A percentile compares a stretch with the other conserved stretches of the same genome.
phyloP scores from a whole-genome alignment of 2,113 vertebrate species.

The Benitochromis conjunctus region DNA sequence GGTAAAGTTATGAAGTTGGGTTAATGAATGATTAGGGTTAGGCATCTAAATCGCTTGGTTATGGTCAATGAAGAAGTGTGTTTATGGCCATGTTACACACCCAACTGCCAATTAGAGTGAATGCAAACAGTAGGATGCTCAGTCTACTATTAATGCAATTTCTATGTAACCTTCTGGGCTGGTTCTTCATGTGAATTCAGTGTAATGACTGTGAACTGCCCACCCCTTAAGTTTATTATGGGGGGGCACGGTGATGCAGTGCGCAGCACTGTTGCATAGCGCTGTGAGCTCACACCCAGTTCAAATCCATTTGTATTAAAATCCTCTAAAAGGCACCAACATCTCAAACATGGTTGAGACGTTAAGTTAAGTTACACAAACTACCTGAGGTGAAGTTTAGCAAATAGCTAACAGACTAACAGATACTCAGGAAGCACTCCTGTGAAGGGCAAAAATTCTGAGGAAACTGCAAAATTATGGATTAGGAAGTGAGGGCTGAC shows the following conservation, averaged over 20 bases:
- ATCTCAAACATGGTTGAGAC: not conserved
- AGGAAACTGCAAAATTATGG: not conserved
- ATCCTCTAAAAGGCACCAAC: not conserved
- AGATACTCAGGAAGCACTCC: not conserved
- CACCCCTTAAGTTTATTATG: not conserved
- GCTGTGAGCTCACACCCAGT: not conserved
- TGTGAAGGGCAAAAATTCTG: not conserved
- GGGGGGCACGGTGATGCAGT: not conserved
- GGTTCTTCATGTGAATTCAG: not conserved
- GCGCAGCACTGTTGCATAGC: not conserved
- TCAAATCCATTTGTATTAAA: not conserved
- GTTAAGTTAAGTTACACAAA: not conserved
- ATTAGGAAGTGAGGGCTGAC: not conserved
- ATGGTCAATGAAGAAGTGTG: not conserved
- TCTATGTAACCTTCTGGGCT: not conserved
- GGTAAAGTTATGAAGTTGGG: not conserved
- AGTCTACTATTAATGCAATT: accelerated
- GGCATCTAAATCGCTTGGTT: not conserved
- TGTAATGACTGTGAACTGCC: not conserved
- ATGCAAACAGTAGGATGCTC: not conserved
- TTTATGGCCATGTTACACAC: not conserved
- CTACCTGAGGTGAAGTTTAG: not conserved
- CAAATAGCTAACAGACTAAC: not conserved
- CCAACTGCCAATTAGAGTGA: not conserved
- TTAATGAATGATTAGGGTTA: not conserved